phyloP scores from a whole-genome alignment of 1,140 invertebrate species.

The Matsumurasca onukii region DNA sequence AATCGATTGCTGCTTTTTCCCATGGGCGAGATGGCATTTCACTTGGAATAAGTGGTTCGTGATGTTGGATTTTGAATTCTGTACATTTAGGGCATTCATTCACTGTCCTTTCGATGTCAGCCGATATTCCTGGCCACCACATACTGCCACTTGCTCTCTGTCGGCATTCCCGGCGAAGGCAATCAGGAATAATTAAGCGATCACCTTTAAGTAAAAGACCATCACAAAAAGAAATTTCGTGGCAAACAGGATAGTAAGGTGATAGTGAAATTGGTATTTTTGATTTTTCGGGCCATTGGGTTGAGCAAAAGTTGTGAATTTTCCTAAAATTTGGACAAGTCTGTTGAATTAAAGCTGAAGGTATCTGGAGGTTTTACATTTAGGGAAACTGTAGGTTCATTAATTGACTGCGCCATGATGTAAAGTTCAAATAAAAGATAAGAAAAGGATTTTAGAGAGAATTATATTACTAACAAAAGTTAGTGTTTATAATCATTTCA shows the following conservation, averaged over 20 bases:
- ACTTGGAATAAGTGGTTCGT: neutral
- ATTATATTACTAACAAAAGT: too few relatives aligned
- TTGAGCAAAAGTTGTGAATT: neutral
- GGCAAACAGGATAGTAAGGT: neutral
- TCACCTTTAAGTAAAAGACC: conserved; percentile 5
- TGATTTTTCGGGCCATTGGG: neutral
- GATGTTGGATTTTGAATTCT: neutral
- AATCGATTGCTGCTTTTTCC: neutral
- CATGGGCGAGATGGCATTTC: neutral
- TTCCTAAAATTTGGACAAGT: neutral
- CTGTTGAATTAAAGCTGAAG: neutral
- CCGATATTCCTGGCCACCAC: neutral
- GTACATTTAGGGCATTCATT: neutral
- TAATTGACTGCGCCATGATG: too few relatives aligned
- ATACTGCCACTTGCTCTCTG: neutral
- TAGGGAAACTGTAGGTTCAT: too few relatives aligned
- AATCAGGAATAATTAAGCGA: neutral
- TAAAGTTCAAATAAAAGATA: too few relatives aligned
- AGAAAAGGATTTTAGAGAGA: too few relatives aligned
- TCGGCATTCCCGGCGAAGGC: neutral
- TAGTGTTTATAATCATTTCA: too few relatives aligned
- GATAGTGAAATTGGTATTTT: neutral
- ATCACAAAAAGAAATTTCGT: conserved; percentile 2
- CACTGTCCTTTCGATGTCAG: neutral
- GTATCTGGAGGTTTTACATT: too few relatives aligned